Conservation (phyloP, 2,113 vertebrate genomes). For the Cephalopholis sonnerati region DNA sequence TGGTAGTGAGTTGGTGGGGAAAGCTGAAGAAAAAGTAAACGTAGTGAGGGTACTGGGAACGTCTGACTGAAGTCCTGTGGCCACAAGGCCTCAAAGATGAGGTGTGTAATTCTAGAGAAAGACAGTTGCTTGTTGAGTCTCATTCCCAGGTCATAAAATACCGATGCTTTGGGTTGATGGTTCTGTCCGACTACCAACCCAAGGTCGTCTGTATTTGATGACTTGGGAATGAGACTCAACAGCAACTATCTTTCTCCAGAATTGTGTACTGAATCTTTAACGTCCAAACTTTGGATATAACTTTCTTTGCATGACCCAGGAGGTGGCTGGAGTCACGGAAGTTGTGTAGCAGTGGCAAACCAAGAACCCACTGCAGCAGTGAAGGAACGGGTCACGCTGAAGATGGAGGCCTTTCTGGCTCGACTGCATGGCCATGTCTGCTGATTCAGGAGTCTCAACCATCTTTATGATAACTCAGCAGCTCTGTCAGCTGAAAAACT, state of each 20-base stretch:
- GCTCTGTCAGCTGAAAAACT: neutral
- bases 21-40: neutral
- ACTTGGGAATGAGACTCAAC: too few relatives aligned
- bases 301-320: neutral
- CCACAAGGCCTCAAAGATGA: too few relatives aligned
- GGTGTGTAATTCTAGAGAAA: too few relatives aligned
- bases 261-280: neutral
- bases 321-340: neutral
- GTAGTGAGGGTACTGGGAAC: neutral
- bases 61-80: too few relatives aligned
- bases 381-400: neutral
- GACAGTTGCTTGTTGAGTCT: too few relatives aligned
- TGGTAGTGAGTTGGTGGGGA: neutral
- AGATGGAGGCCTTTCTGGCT: conserved; percentile 1
- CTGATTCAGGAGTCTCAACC: neutral
- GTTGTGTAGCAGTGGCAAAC: neutral
- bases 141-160: too few relatives aligned
- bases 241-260: too few relatives aligned
- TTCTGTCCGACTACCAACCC: too few relatives aligned
- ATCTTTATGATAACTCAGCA: neutral
- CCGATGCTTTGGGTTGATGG: too few relatives aligned
- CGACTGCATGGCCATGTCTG: neutral
- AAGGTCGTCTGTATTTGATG: too few relatives aligned
- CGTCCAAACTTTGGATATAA: neutral
- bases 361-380: neutral